phyloP scores from a whole-genome alignment of 2,113 vertebrate species.

The Jacana jacana region DNA sequence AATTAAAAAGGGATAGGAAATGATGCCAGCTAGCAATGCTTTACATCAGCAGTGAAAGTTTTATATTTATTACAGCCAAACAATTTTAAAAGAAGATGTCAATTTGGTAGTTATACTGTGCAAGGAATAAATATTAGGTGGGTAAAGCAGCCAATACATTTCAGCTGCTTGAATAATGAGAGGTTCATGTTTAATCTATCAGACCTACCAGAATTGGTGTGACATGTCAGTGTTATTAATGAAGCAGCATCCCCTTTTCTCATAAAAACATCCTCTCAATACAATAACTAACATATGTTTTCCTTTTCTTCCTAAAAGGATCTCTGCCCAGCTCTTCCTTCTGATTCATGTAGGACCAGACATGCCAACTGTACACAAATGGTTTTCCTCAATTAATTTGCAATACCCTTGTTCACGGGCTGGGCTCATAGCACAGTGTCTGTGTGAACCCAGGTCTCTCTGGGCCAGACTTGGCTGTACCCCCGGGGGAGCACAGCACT shows the following conservation, averaged over 20 bases:
- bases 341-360: conserved; percentile 52
- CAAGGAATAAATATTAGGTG: conserved; percentile 75
- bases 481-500: neutral
- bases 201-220: conserved; percentile 65
- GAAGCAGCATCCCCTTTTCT: conserved; percentile 64
- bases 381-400: conserved; percentile 51
- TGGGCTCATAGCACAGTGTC: neutral
- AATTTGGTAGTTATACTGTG: conserved; percentile 74
- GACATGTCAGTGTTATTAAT: conserved; percentile 76
- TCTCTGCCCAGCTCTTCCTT: conserved; percentile 53
- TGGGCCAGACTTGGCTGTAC: neutral
- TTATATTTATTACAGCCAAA: conserved; percentile 80
- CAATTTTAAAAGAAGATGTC: conserved; percentile 83
- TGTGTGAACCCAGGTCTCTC: neutral
- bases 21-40: conserved; percentile 87
- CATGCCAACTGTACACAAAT: conserved; percentile 27
- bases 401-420: conserved; percentile 18
- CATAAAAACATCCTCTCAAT: conserved; percentile 69
- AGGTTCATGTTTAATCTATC: conserved; percentile 77
- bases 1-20: conserved; percentile 95
- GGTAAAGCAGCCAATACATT: conserved; percentile 59
- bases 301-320: conserved; percentile 57
- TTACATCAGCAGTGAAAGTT: conserved; percentile 82
- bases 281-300: conserved; percentile 77
- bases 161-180: conserved; percentile 69